Base-by-base conservation (phyloP, 2,113 vertebrate genomes). In the Dendropsophus ebraccatus region DNA sequence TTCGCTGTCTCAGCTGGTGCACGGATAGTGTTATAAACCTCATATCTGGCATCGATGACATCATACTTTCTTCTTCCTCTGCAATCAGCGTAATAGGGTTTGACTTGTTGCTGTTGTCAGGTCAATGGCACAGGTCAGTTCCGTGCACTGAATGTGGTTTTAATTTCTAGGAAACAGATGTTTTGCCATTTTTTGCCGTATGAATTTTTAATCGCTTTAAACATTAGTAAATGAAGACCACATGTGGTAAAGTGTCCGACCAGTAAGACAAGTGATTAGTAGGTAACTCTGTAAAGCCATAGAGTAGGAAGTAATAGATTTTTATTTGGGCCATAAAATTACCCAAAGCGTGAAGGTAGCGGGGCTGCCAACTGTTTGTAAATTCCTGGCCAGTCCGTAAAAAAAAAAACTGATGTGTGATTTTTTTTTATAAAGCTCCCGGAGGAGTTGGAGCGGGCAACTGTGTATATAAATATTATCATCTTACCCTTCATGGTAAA, bases 261-360 rank as follows among this genome's bases (percentile, higher is more conserved):
- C 67, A 58, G 28, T 41, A 49, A 83, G 32, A 2, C 11, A 25
- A 83, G 32, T 74, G 16, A 30, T 60, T 56, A 47, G 35, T 37
- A 58, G 28, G 47, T 84, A 60, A 62, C 35, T 47, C 35, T 25
- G 9, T 25, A 60, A 32, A 84, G 41, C 75, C 11, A 30, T 32
- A 45, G 49, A 19, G 52, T 13, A 47, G n/a, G 56, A 56, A 74
- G 82, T 54, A n/a, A 83, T 7, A 47, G n/a, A 23, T 70, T 83
- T 73, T 73, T 83, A 83, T 83, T 30, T 83, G 47, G 30, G 23
- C 35, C 81, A 83, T 72, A 83, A 83, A 73, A 41, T 19, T n/a
- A 70, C 35, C 56, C 28, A 50, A 23, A 37, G 30, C 28, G 45
- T 82, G 45, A n/a, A 32, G 45, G 45, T 69, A 19, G 69, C 47